These are phyloP conservation scores for Tetranychus truncatus DNA, from an alignment of 2,888 invertebrate species.

Conservation along the genomic window DNA sequence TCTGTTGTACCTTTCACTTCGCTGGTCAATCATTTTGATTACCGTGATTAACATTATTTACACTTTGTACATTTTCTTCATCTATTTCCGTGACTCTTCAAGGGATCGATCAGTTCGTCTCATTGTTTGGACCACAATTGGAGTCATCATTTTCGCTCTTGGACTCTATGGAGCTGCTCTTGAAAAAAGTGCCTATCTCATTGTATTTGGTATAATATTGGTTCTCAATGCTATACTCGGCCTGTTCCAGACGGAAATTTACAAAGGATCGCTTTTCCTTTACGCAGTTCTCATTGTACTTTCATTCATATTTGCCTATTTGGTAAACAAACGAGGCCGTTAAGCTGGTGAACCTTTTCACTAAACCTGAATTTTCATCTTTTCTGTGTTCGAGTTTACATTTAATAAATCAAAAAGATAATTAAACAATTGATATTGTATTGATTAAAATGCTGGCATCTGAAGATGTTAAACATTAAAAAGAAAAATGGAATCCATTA, in stretches of 20 bases:
- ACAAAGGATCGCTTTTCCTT: conserved; percentile 9
- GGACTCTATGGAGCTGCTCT: conserved; percentile 4
- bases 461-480: too few species aligned
- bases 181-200: not conserved
- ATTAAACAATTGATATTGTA: too few species aligned
- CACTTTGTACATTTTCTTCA: conserved; percentile 13
- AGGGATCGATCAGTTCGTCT: conserved; percentile 3
- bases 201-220: conserved; percentile 7
- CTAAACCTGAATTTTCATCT: not conserved
- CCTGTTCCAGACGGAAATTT: conserved; percentile 9
- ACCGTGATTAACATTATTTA: conserved; percentile 10
- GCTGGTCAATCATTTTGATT: conserved; percentile 10
- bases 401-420: too few species aligned
- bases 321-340: conserved; percentile 11
- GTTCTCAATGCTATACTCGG: conserved; percentile 4
- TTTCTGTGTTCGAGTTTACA: too few species aligned
- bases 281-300: conserved; percentile 4
- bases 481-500: too few species aligned
- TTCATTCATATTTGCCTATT: conserved; percentile 10
- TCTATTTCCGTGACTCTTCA: conserved; percentile 5
- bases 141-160: conserved; percentile 1
- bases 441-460: too few species aligned
- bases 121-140: conserved; percentile 2
- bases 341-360: not conserved
- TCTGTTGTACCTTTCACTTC: not conserved